Percentiles rank a stretch among this genome's conserved stretches.
These are phyloP conservation scores for Belonocnema kinseyi DNA, from an alignment of 1,140 invertebrate species.

Conservation along the genomic window DNA sequence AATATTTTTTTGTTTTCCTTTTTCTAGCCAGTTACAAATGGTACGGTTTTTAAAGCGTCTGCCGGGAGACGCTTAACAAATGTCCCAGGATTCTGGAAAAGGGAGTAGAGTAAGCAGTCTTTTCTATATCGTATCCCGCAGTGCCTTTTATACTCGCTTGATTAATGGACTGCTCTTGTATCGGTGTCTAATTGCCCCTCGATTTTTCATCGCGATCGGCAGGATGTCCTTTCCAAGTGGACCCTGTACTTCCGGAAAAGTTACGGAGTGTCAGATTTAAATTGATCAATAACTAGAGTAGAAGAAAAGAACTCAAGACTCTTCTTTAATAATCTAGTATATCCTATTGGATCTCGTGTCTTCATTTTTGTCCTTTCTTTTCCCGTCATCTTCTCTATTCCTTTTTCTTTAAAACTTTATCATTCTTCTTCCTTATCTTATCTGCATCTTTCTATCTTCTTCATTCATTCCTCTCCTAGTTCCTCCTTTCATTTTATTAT, in stretches of 20 bases:
- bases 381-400: no score
- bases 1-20: neutral
- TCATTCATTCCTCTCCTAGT: no score
- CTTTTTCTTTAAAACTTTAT: no score
- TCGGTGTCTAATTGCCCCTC: slow-evolving; percentile 12
- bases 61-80: neutral
- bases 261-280: no score
- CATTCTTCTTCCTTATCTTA: no score
- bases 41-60: neutral
- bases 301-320: no score
- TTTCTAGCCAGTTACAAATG: neutral
- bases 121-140: neutral
- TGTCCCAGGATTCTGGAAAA: neutral
- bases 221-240: neutral
- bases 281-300: no score
- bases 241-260: neutral
- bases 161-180: neutral
- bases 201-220: neutral
- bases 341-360: no score
- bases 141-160: neutral
- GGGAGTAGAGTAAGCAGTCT: neutral
- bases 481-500: no score
- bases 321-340: no score
- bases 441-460: no score
- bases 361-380: no score